Percentiles rank a stretch among this genome's conserved stretches.
Evolutionary conservation across 2,888 invertebrate species (phyloP).

Genomic region (Philhelius pedissequus): DNA sequence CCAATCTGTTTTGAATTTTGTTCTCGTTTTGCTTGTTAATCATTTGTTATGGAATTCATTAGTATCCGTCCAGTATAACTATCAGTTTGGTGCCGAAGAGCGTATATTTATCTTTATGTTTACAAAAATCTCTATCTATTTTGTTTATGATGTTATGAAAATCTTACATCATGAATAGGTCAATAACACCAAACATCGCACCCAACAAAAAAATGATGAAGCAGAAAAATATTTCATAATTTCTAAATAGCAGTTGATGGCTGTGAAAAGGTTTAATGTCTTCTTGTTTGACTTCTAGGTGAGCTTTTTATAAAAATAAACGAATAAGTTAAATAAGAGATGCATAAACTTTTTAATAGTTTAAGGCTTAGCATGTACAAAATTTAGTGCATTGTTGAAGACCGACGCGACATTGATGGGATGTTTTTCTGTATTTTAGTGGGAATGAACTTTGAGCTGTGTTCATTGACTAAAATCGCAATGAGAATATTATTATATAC

Average conservation of each 20-base stretch:
- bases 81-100: neutral
- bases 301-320: neutral
- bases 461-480: neutral
- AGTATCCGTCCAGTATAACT: neutral
- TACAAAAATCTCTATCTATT: neutral
- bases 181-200: neutral
- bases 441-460: neutral
- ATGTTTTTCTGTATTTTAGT: neutral
- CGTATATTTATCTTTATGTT: neutral
- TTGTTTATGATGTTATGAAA: neutral
- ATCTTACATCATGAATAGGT: constrained; percentile 1
- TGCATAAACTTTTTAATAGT: neutral
- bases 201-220: neutral
- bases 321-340: too few species aligned
- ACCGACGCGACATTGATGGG: neutral
- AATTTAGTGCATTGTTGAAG: neutral
- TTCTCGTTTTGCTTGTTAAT: constrained; percentile 31
- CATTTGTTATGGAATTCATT: constrained; percentile 39
- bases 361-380: neutral
- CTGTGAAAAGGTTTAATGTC: neutral
- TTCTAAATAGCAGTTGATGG: neutral
- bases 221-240: constrained; percentile 5
- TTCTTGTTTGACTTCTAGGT: neutral
- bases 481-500: too few species aligned
- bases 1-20: constrained; percentile 35